A percentile compares a stretch with the other conserved stretches of the same genome.
Evolutionary conservation across 2,113 vertebrate genomes (phyloP).

Genomic region (Pseudois nayaur): DNA sequence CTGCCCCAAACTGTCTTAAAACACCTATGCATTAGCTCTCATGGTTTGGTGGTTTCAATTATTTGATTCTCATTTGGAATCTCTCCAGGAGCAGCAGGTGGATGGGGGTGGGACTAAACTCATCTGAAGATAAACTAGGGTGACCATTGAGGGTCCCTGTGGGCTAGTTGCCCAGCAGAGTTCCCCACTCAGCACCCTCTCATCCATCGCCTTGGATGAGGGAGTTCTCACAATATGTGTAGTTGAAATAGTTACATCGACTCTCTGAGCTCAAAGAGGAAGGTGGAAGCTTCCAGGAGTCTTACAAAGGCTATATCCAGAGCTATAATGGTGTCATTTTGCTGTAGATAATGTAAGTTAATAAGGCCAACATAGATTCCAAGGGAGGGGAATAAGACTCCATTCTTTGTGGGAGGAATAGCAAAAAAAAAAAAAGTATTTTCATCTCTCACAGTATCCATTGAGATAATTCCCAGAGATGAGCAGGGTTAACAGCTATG

Average conservation of each 20-base stretch:
- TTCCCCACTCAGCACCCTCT: neutral
- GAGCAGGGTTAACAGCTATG: neutral
- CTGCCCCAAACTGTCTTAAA: neutral
- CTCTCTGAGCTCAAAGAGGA: neutral
- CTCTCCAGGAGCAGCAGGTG: neutral
- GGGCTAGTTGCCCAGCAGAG: neutral
- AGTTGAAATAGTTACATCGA: neutral
- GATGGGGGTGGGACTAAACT: neutral
- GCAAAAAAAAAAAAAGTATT: neutral
- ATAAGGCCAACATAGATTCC: neutral
- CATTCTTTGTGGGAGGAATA: neutral
- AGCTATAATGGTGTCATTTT: neutral
- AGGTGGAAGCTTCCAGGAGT: neutral
- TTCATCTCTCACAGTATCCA: neutral
- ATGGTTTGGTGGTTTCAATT: neutral
- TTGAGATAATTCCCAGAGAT: neutral
- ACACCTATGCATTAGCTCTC: neutral
- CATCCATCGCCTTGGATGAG: neutral
- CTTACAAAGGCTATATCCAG: neutral
- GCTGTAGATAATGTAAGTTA: neutral
- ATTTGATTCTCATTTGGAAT: neutral
- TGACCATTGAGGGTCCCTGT: rapidly evolving
- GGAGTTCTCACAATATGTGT: neutral
- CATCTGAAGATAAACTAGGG: neutral
- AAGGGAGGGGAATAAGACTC: neutral